A percentile compares a stretch with the other conserved stretches of the same genome.
Evolutionary conservation across 2,797 vertebrate genomes (phyloP).

Genomic region (Discoglossus pictus): DNA sequence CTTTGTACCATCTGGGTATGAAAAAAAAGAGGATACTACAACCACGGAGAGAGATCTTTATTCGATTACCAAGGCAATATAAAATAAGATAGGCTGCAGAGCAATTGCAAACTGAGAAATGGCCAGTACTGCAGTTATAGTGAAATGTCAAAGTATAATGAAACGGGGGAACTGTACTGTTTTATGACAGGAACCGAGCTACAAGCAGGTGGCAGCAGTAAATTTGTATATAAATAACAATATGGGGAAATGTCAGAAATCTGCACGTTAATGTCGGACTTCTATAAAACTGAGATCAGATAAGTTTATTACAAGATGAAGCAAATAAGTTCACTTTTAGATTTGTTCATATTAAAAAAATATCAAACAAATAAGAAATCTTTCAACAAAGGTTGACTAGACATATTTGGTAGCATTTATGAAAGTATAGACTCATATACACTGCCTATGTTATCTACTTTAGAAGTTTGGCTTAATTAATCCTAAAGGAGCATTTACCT

Average conservation of each 20-base stretch:
- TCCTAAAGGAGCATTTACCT: no score
- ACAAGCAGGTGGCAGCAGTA: constrained; percentile 69
- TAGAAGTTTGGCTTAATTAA: no score
- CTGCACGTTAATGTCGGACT: constrained; percentile 64
- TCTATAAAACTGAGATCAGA: constrained; percentile 60
- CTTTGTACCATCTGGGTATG: constrained; percentile 70
- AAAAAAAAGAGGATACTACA: constrained; percentile 50
- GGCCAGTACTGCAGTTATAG: constrained; percentile 61
- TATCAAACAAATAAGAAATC: no score
- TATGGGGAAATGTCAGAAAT: constrained; percentile 67
- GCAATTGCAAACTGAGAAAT: constrained; percentile 67
- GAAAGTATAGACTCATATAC: no score
- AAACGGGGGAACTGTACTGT: constrained; percentile 60
- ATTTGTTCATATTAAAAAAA: no score
- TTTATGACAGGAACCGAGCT: constrained; percentile 59
- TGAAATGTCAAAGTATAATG: constrained; percentile 71
- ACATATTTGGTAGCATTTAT: no score
- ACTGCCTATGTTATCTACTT: no score
- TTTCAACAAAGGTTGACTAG: no score
- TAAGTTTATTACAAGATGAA: no score
- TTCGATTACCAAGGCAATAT: constrained; percentile 67
- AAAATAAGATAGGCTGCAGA: constrained; percentile 65
- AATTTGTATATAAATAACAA: constrained; percentile 73
- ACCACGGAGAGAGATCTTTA: constrained; percentile 64
- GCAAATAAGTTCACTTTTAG: no score